Percentiles rank a stretch among this genome's conserved stretches.
Conservation (phyloP, 1,140 invertebrate genomes). For the Pinna nobilis region DNA sequence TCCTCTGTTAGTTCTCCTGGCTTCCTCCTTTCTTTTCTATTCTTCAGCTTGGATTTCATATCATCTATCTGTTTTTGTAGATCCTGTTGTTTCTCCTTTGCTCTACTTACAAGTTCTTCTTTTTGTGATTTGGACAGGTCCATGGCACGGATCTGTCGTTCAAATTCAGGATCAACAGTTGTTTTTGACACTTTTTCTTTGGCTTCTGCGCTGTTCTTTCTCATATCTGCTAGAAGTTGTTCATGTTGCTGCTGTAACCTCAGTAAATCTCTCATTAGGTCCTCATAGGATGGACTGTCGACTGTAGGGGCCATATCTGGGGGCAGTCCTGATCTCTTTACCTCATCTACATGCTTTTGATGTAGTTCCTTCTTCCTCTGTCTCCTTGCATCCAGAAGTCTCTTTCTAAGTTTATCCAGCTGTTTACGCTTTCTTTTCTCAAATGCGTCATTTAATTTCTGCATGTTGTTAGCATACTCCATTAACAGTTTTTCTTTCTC, state of each 20-base stretch:
- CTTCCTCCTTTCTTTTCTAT: slow-evolving; percentile 50
- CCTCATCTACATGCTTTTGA: slow-evolving; percentile 63
- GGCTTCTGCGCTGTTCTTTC: slow-evolving; percentile 41
- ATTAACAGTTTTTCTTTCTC: slow-evolving; percentile 66
- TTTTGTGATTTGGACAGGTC: slow-evolving; percentile 50
- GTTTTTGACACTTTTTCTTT: slow-evolving; percentile 27
- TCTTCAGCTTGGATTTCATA: slow-evolving; percentile 52
- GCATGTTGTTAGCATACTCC: slow-evolving; percentile 66
- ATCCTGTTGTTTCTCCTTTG: slow-evolving; percentile 39
- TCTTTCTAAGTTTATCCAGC: slow-evolving; percentile 55
- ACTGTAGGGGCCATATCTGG: slow-evolving; percentile 63
- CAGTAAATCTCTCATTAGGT: slow-evolving; percentile 61
- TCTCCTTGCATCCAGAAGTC: slow-evolving; percentile 63
- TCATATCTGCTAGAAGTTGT: slow-evolving; percentile 58
- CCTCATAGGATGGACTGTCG: slow-evolving; percentile 59
- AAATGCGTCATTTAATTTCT: slow-evolving; percentile 63
- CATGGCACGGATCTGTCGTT: slow-evolving; percentile 43
- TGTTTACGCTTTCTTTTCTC: slow-evolving; percentile 69
- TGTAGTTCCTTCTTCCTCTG: slow-evolving; percentile 67
- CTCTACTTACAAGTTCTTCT: slow-evolving; percentile 47
- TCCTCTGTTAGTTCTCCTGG: slow-evolving; percentile 47
- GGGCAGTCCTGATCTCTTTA: slow-evolving; percentile 55
- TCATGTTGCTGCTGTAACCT: slow-evolving; percentile 59
- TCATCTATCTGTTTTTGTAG: slow-evolving; percentile 46
- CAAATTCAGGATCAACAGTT: slow-evolving; percentile 49